Evolutionary conservation across 2,888 invertebrate species (phyloP).

Genomic region (Drosophila aldrichi): DNA sequence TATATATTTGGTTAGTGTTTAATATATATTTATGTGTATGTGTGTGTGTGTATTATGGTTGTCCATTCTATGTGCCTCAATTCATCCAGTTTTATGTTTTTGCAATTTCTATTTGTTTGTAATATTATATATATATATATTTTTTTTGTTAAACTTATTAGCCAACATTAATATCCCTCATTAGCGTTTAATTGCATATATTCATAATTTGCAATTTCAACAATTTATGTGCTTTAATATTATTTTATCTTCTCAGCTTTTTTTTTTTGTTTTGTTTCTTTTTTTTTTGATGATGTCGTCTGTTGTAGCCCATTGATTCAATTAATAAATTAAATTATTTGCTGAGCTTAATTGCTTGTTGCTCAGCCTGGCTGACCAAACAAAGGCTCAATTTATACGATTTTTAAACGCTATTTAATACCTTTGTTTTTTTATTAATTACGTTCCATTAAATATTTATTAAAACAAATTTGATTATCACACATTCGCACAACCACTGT

Average conservation of each 20-base stretch:
- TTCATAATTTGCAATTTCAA: conserved; percentile 59
- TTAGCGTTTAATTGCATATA: conserved; percentile 72
- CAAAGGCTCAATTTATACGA: conserved; percentile 63
- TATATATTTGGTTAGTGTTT: conserved; percentile 29
- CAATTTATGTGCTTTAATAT: conserved; percentile 46
- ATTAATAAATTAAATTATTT: conserved; percentile 78
- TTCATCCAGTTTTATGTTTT: neutral
- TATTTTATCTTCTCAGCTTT: conserved; percentile 7
- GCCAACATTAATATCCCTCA: conserved; percentile 58
- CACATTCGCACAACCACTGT: conserved; percentile 3
- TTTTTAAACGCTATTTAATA: conserved; percentile 62
- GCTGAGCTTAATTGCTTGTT: conserved; percentile 71
- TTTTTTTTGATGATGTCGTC: neutral
- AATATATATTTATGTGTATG: neutral
- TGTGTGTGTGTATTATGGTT: conserved; percentile 1
- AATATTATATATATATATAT: conserved; percentile 5
- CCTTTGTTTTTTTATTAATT: conserved; percentile 64
- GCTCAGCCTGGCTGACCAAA: conserved; percentile 48
- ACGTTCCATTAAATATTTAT: conserved; percentile 66
- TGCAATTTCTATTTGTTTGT: conserved; percentile 20
- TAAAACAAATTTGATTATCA: conserved; percentile 54
- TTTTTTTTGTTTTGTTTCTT: conserved; percentile 2
- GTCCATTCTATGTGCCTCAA: neutral
- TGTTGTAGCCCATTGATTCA: conserved; percentile 38
- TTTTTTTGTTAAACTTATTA: conserved; percentile 45